Conservation (phyloP, 2,113 vertebrate genomes). For the Athene noctua region DNA sequence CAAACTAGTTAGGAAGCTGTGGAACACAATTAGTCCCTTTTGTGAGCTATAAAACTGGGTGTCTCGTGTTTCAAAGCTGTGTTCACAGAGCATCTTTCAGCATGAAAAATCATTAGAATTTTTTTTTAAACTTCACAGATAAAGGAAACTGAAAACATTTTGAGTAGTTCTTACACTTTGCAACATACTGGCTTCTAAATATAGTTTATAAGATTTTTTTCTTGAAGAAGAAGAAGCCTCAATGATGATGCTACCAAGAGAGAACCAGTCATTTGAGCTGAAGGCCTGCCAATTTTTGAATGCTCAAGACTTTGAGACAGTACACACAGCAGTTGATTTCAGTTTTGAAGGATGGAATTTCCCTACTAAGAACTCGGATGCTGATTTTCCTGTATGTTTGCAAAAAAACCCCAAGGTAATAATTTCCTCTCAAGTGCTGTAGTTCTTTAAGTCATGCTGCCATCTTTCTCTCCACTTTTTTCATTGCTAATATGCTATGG, state of each 20-base stretch:
- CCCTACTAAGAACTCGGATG: not conserved
- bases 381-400: not conserved
- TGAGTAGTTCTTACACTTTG: not conserved
- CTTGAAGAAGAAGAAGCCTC: not conserved
- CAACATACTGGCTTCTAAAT: not conserved
- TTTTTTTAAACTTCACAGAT: not conserved
- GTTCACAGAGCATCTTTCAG: constrained; percentile 27
- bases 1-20: constrained; percentile 63
- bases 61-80: constrained; percentile 1
- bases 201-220: not conserved
- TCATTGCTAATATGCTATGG: not conserved
- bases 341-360: not conserved
- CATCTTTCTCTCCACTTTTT: not conserved
- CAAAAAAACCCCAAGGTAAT: no score
- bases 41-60: constrained; percentile 36
- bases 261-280: not conserved
- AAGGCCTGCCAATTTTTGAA: not conserved
- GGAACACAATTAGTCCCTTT: constrained; percentile 47
- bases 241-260: not conserved
- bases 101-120: constrained; percentile 2
- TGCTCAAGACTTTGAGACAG: not conserved
- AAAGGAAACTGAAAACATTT: constrained; percentile 40
- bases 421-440: not conserved
- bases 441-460: not conserved
- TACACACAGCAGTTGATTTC: not conserved